Base-by-base conservation (phyloP, 1,140 invertebrate genomes). In the Zaprionus tsacasi region DNA sequence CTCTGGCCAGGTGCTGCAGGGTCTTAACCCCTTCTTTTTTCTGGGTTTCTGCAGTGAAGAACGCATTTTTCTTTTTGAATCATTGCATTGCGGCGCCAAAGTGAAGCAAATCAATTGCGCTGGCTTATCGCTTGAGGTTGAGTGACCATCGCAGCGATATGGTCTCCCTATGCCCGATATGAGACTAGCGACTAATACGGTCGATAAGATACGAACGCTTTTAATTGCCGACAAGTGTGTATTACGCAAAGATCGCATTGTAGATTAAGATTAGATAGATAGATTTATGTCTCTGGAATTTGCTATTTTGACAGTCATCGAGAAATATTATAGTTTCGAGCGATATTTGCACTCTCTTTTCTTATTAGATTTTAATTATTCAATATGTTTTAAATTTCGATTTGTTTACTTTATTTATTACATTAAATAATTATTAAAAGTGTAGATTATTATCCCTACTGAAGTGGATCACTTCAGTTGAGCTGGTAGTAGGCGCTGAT, bases 401-500 rank as follows among this genome's bases (percentile, higher is more conserved):
- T 15, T 17, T 17, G 2, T 17, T 15, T 2, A 15, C n/a, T 45
- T 45, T 8, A 7, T 45, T 45, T 45, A 45, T 15, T 15, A 45
- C 13, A 45, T 15, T 45, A 45, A 50, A 21, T 50, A 50, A 25
- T 50, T 50, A 50, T 50, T 50, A 11, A 21, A 50, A 50, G 21
- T 50, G 40, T 43, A n/a, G 40, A 8, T 45, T 45, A 45, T 45
- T 35, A 7, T 8, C 33, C 33, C 15, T 8, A 7, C 2, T 15
- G 40, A 45, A 15, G 40, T 45, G n/a, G 40, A 45, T 10, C n/a
- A 45, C 40, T 45, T 66, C 38, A 86, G 40, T 88, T 88, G 80
- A 70, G 63, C 25, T 88, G 76, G 57, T 88, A 80, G 25, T 91
- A 92, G 38, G 91, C 91, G 67, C 73, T 81, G 30, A 92, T 91